Percentiles rank a stretch among this genome's conserved stretches.
Conservation (phyloP, 2,888 invertebrate species). For the Liposcelis brunnea region DNA sequence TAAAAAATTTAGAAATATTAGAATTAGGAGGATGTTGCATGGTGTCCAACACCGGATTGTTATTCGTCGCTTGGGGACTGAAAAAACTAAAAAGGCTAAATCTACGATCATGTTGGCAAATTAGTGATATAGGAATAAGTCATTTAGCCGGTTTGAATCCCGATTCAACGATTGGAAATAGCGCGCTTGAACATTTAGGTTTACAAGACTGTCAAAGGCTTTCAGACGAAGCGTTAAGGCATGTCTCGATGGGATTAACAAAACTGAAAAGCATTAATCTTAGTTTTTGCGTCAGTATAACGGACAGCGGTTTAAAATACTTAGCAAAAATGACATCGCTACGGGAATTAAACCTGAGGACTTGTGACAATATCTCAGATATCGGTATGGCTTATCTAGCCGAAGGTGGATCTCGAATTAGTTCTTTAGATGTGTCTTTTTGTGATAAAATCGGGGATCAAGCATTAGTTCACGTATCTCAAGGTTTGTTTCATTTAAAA, state of each 20-base stretch:
- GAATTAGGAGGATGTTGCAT: conserved; percentile 86
- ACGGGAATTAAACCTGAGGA: conserved; percentile 71
- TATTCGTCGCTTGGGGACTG: conserved; percentile 74
- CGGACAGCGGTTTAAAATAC: conserved; percentile 81
- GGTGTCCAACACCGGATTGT: conserved; percentile 73
- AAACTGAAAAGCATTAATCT: conserved; percentile 74
- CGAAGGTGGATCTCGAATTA: conserved; percentile 69
- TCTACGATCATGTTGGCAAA: conserved; percentile 80
- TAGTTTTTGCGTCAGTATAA: conserved; percentile 85
- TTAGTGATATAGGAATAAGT: conserved; percentile 79
- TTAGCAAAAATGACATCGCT: conserved; percentile 69
- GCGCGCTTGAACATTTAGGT: conserved; percentile 65
- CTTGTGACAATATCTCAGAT: conserved; percentile 88
- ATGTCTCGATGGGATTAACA: conserved; percentile 65
- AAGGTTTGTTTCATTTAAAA: conserved; percentile 68
- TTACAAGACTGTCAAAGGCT: conserved; percentile 90
- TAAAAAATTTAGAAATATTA: conserved; percentile 70
- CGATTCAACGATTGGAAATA: conserved; percentile 40
- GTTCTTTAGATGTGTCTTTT: conserved; percentile 79
- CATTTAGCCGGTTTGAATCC: conserved; percentile 47
- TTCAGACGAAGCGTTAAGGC: conserved; percentile 76
- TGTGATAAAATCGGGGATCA: conserved; percentile 92
- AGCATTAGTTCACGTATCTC: conserved; percentile 74
- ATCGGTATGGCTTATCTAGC: conserved; percentile 81
- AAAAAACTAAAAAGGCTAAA: conserved; percentile 70